These are phyloP conservation scores for Macroglossus sobrinus DNA, from an alignment of 2,113 vertebrate species.

Conservation along the genomic window DNA sequence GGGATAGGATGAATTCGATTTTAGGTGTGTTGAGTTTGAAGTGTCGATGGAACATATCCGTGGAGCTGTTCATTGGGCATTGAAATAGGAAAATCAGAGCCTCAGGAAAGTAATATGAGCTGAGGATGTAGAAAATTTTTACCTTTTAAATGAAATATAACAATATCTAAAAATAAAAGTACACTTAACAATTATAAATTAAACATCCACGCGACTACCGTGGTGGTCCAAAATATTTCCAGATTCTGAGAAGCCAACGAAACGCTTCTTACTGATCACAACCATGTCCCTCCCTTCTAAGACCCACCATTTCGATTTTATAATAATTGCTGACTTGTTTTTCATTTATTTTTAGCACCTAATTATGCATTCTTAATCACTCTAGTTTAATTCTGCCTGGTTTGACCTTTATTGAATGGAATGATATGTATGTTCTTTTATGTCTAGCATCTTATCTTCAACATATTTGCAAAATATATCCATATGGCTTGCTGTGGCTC, in stretches of 20 bases:
- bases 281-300: not conserved
- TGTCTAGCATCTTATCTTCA: not conserved
- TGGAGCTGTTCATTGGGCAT: not conserved
- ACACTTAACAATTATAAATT: not conserved
- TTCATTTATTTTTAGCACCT: constrained; percentile 11
- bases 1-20: not conserved
- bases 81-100: not conserved
- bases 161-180: not conserved
- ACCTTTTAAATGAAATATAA: not conserved
- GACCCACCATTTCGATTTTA: not conserved
- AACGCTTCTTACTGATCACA: not conserved
- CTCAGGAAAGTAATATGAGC: not conserved
- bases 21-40: not conserved
- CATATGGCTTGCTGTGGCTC: not conserved
- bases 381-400: not conserved
- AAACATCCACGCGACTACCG: not conserved
- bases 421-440: not conserved
- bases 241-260: not conserved
- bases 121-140: not conserved
- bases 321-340: not conserved
- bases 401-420: constrained; percentile 36
- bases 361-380: constrained; percentile 13
- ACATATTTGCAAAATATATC: not conserved
- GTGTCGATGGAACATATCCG: rapidly evolving
- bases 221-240: not conserved